These are phyloP conservation scores for Ornithoptera alexandrae DNA, from an alignment of 2,888 invertebrate genomes.

Conservation along the genomic window DNA sequence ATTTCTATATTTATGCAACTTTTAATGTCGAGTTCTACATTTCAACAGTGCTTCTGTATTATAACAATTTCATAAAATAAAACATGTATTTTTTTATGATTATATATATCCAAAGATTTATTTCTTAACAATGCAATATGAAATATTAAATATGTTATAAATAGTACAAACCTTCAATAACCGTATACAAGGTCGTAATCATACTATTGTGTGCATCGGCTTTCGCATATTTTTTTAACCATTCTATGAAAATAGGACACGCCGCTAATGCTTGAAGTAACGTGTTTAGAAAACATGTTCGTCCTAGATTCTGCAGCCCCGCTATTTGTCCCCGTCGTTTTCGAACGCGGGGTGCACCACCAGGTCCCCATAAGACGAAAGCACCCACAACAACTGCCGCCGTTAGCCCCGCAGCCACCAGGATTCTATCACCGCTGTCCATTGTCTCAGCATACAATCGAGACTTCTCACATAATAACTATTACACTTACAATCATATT, in stretches of 20 bases:
- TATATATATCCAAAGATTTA: too few species aligned
- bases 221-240: slow-evolving; percentile 86
- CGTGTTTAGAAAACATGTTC: slow-evolving; percentile 96
- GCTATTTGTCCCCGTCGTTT: slow-evolving; percentile 87
- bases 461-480: slow-evolving; percentile 8
- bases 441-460: slow-evolving; percentile 53
- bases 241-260: slow-evolving; percentile 89
- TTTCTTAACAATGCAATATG: too few species aligned
- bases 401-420: slow-evolving; percentile 89
- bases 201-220: slow-evolving; percentile 84
- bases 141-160: not conserved
- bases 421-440: slow-evolving; percentile 87
- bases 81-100: too few species aligned
- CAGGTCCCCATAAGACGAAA: slow-evolving; percentile 90
- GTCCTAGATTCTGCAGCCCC: slow-evolving; percentile 94
- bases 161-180: slow-evolving; percentile 83
- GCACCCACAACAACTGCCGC: slow-evolving; percentile 90
- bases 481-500: slow-evolving; percentile 10
- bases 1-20: too few species aligned
- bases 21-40: too few species aligned
- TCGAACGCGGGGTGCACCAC: slow-evolving; percentile 81
- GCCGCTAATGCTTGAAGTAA: slow-evolving; percentile 94
- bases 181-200: slow-evolving; percentile 86
- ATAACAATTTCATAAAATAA: too few species aligned
- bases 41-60: too few species aligned